Percentiles rank a stretch among this genome's conserved stretches.
Conservation (phyloP, 2,888 invertebrate genomes). For the Cataglyphis albicans region DNA sequence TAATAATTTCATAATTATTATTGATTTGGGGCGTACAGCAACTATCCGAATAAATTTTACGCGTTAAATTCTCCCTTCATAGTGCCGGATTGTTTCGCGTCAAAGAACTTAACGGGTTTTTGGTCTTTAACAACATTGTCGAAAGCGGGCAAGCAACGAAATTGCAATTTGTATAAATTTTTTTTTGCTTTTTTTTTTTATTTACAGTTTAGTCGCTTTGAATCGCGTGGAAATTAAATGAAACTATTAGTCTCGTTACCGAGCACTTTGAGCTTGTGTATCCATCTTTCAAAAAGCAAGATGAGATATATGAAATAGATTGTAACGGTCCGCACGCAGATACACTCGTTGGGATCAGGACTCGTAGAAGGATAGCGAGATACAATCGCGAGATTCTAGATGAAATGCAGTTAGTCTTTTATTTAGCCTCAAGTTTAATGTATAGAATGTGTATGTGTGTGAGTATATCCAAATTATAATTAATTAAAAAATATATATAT, state of each 20-base stretch:
- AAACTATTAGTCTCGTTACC: conserved; percentile 45
- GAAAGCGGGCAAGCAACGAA: conserved; percentile 51
- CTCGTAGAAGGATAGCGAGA: too few relatives aligned
- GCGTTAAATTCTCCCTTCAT: conserved; percentile 32
- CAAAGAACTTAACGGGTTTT: conserved; percentile 42
- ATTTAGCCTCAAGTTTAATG: too few relatives aligned
- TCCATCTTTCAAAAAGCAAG: conserved; percentile 32
- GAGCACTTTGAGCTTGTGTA: conserved; percentile 53
- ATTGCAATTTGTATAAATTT: conserved; percentile 55
- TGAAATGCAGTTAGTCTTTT: too few relatives aligned
- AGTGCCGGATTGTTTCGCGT: conserved; percentile 41
- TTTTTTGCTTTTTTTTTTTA: conserved; percentile 66
- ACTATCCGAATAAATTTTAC: conserved; percentile 6
- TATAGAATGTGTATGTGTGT: too few relatives aligned
- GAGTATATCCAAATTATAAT: too few relatives aligned
- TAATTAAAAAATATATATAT: too few relatives aligned
- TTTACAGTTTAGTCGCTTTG: conserved; percentile 58
- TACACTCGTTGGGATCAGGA: too few relatives aligned
- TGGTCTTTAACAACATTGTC: conserved; percentile 51
- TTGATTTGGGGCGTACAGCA: neutral
- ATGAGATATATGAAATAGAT: conserved; percentile 10
- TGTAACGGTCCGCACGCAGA: too few relatives aligned
- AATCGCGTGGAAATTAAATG: conserved; percentile 64
- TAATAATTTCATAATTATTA: conserved; percentile 26
- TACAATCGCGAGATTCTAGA: too few relatives aligned